These are phyloP conservation scores for Girardia tigrina DNA, from an alignment of 2,888 invertebrate species.

Conservation along the genomic window DNA sequence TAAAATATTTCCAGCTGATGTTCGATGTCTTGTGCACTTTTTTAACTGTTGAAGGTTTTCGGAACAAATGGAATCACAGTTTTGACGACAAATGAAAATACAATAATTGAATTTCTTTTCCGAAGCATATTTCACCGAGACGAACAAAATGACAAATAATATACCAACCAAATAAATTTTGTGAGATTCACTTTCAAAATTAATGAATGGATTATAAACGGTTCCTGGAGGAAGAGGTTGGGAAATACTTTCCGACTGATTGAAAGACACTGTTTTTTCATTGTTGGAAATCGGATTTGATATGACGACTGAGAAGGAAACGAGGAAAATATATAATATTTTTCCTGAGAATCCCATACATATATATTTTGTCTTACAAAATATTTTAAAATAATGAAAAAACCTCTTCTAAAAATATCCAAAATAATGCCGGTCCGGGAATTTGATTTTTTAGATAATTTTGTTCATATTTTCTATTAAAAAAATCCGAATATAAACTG, in stretches of 20 bases:
- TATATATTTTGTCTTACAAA: no score
- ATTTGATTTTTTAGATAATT: no score
- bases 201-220: neutral
- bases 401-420: no score
- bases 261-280: neutral
- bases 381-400: no score
- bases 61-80: neutral
- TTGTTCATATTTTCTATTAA: no score
- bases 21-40: neutral
- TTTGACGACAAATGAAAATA: neutral
- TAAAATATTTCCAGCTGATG: neutral
- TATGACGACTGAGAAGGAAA: neutral
- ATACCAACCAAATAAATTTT: neutral
- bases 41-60: neutral
- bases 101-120: neutral
- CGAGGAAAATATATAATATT: neutral
- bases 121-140: neutral
- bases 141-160: neutral
- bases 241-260: no score
- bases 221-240: no score
- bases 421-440: no score
- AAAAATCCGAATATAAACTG: no score
- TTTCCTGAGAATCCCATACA: no score
- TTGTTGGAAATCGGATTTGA: neutral
- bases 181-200: neutral